phyloP scores from a whole-genome alignment of 2,888 invertebrate genomes.

The Argyresthia albistria region DNA sequence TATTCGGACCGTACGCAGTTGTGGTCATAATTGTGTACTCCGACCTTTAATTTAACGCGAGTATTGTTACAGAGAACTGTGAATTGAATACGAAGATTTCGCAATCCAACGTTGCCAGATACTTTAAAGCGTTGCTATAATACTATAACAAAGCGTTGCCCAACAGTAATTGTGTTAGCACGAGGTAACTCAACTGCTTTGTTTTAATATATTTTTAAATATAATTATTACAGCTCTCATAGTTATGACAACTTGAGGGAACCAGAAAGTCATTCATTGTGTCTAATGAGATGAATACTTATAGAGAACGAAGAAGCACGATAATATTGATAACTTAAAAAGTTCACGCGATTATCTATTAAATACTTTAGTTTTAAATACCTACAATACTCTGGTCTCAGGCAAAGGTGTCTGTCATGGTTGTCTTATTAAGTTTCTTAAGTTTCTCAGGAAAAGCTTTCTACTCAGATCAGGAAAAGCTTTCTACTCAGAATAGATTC shows the following conservation, averaged over 20 bases:
- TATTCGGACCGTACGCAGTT: too few species aligned
- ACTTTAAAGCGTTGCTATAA: constrained; percentile 9
- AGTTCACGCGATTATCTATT: constrained; percentile 9
- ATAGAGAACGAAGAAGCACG: constrained; percentile 24
- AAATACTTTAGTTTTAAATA: constrained; percentile 10
- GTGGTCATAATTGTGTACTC: constrained; percentile 1
- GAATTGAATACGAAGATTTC: constrained; percentile 41
- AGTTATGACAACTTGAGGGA: constrained; percentile 60
- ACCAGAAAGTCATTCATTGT: constrained; percentile 49
- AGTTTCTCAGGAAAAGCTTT: constrained; percentile 3
- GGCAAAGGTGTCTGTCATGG: constrained; percentile 6
- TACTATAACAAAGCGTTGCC: constrained; percentile 44
- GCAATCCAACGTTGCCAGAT: constrained; percentile 25
- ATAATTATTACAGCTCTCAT: constrained; percentile 50
- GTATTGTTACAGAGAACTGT: constrained; percentile 33
- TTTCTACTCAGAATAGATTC: not conserved
- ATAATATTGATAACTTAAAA: constrained; percentile 29
- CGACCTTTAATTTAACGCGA: constrained; percentile 18
- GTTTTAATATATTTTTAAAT: constrained; percentile 49
- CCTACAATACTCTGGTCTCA: constrained; percentile 21
- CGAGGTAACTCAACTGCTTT: constrained; percentile 38
- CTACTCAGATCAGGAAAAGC: too few species aligned
- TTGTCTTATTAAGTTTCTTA: not conserved
- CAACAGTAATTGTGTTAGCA: constrained; percentile 61
- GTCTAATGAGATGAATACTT: constrained; percentile 38